Conservation (phyloP, 2,888 invertebrate species). For the Chymomyza amoena region DNA sequence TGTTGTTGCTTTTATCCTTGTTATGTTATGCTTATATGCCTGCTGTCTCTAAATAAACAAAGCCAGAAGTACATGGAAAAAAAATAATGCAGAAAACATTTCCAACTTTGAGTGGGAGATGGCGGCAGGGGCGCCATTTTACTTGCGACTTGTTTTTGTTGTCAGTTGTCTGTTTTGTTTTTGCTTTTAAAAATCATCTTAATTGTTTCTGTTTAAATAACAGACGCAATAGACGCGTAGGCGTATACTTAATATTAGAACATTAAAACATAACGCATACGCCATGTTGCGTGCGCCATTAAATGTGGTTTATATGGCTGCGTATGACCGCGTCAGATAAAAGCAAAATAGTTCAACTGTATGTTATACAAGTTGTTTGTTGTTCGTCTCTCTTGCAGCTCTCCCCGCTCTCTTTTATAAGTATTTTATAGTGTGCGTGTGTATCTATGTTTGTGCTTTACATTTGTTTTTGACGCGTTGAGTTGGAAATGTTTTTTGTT, state of each 20-base stretch:
- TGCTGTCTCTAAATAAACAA: conserved; percentile 63
- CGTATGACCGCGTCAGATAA: conserved; percentile 32
- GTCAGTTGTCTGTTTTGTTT: not conserved
- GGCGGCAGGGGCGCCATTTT: conserved; percentile 21
- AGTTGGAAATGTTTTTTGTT: conserved; percentile 36
- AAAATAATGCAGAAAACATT: not conserved
- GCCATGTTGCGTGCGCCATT: conserved; percentile 28
- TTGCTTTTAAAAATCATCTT: conserved; percentile 63
- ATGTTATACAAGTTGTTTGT: not conserved
- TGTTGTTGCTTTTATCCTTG: conserved; percentile 32
- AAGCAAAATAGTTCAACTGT: conserved; percentile 26
- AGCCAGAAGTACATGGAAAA: conserved; percentile 20
- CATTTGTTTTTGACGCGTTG: conserved; percentile 13
- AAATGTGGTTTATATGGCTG: conserved; percentile 16
- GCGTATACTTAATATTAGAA: conserved; percentile 63
- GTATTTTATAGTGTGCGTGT: not conserved
- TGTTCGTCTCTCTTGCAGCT: not conserved
- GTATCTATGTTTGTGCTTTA: conserved; percentile 26
- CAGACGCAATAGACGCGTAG: conserved; percentile 41
- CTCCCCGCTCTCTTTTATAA: not conserved
- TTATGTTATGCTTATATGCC: conserved; percentile 69
- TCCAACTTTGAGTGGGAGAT: conserved; percentile 37
- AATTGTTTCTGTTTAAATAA: conserved; percentile 74
- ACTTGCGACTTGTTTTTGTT: conserved; percentile 16
- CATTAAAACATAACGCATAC: conserved; percentile 34